Base-by-base conservation (phyloP, 2,888 invertebrate species). In the Cepaea hortensis region DNA sequence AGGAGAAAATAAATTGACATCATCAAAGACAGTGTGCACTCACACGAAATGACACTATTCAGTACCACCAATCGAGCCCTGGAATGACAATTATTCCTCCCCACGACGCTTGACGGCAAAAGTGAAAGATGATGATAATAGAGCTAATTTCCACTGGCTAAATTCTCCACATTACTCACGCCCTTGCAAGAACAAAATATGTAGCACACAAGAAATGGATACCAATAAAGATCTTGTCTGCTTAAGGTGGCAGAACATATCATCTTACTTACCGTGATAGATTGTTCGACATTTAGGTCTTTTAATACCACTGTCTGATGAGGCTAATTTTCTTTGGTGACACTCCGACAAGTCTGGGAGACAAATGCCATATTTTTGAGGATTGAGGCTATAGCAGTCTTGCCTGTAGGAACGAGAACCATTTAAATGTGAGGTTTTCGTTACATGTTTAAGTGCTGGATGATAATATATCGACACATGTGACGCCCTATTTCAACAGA, bases 281-380 rank as follows among this genome's bases (percentile, higher is more conserved):
- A 93, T 92, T 13, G 89, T 90, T 13, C 91, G 88, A 20, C 91
- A 91, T 87, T 90, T 91, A 18, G 92, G 93, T 87, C 89, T 89
- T 48, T 88, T 89, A 15, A 91, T 89, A 87, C 92, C 73, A 3
- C 0, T n/a, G 62, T 35, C 75, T n/a, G 70, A 62, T 11, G 23
- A n/a, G 18, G 46, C 61, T 55, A 81, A 46, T 48, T 70, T 77
- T 68, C 81, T 70, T 15, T 61, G 7, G 23, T 62, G n/a, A 62
- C 81, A 61, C 65, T 68, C 68, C 13, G 75, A 62, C 20, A 23
- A 72, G 75, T 75, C 75, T n/a, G 79, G n/a, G 76, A 85, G 23
- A 48, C 11, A 20, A 77, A 7, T 23, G n/a, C 23, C 15, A 13
- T 68, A 15, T 68, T 23, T 48, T n/a, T 77, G 61, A 23, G n/a